Evolutionary conservation across 1,140 invertebrate genomes (phyloP), one percentile per base, ranked within the genome.

Genomic region (Eupristina koningsbergeri): DNA sequence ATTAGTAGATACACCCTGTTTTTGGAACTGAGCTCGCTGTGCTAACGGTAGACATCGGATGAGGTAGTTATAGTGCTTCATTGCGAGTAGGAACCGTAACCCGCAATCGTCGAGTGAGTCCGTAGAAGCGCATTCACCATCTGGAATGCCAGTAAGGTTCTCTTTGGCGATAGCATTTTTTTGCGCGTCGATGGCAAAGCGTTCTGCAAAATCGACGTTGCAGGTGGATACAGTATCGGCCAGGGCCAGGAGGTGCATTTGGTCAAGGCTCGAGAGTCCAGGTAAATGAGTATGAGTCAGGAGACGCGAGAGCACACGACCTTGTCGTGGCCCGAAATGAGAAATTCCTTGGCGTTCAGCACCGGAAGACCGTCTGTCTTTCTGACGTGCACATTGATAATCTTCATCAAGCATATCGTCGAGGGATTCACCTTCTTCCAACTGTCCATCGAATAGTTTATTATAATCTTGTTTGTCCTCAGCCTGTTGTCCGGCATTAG

Each of bases 51-150:
- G 93, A 88, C 98, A 99, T 11, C 95, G 93, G 75, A 91, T 93
- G n/a, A 99, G 92, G 92, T 99, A 99, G 84, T 97, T 97, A 90
- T 99, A 98, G 91, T 99, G 98, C 86, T 99, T 98, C 96, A 99
- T 99, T 0, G 98, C 98, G 53, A 99, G 92, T 9, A 99, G 93
- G 91, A 99, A 99, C 67, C 99, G 93, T 0, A 99, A 93, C 0
- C 99, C 99, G 92, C 99, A 99, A 91, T 99, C 98, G 92, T 99
- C 99, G 29, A 99, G 93, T 0, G 98, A 97, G 90, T 99, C 98
- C 88, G 93, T 91, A 89, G 91, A 92, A 0, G 95, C 89, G 63
- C 94, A 93, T 85, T 96, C 95, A 1, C 94, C 94, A 50, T 95
- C 94, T 0, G 93, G 94, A 7, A 94, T 92, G 3, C 94, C 95